These are phyloP conservation scores for Pituophis catenifer DNA, from an alignment of 2,113 vertebrate species.

Conservation along the genomic window DNA sequence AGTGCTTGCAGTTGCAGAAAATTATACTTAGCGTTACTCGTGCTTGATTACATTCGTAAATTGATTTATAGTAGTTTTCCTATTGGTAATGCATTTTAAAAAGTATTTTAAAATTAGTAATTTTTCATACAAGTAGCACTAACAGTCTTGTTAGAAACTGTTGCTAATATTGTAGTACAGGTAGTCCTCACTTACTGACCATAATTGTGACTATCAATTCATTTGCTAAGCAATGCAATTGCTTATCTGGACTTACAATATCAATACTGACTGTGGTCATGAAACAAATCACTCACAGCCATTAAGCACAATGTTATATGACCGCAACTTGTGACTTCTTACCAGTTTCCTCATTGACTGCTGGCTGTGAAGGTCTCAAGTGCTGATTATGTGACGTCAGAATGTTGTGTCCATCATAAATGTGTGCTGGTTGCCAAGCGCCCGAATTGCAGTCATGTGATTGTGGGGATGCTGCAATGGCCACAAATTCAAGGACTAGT, in stretches of 20 bases:
- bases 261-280: not conserved
- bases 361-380: not conserved
- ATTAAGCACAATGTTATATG: not conserved
- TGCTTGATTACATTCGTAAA: not conserved
- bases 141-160: not conserved
- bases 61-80: not conserved
- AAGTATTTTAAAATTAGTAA: not conserved
- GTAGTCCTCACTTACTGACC: not conserved
- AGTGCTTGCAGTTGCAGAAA: not conserved
- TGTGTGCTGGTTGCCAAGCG: not conserved
- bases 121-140: not conserved
- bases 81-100: not conserved
- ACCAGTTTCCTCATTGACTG: not conserved
- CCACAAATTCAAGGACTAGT: not conserved
- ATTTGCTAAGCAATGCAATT: not conserved
- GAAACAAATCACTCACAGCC: not conserved
- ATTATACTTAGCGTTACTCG: not conserved
- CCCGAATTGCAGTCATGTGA: not conserved
- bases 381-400: not conserved
- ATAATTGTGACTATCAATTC: not conserved
- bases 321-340: not conserved
- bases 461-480: not conserved
- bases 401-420: not conserved
- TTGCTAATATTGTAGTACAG: not conserved
- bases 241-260: not conserved